Evolutionary conservation across 1,140 invertebrate genomes (phyloP), one percentile per base, ranked within the genome.

Genomic region (Cydia strobilella): DNA sequence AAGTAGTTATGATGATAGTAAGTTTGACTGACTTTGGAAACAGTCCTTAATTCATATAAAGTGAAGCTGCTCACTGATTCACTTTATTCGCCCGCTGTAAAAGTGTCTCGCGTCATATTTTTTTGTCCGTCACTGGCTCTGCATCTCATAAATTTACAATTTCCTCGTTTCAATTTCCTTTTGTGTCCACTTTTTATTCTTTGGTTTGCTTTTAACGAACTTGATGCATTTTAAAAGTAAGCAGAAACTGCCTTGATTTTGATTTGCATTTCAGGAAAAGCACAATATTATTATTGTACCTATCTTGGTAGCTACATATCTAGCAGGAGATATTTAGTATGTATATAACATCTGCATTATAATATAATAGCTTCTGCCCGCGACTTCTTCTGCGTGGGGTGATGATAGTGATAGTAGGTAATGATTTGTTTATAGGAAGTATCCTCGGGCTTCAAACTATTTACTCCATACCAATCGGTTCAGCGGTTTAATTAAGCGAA

Each of bases 131-230:
- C 31, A 69, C 65, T 31, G 65, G 65, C 65, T 69, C 65, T 69
- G 65, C 65, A 69, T 69, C 65, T 69, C 65, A 69, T 69, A 69
- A 69, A 69, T 69, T 73, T 54, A 73, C 39, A 73, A 73, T 73
- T 73, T 73, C 72, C 72, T 73, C 72, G 45, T 42, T 73, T 13
- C 42, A 73, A 42, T 73, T 73, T 73, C 39, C 72, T 51, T 72
- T 48, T 73, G 39, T 54, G 35, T 48, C 20, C 35, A 48, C 42
- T 73, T 73, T 48, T 48, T 39, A 9, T 45, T 73, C 25, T 39
- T 51, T 54, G 15, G 10, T 69, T 42, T 69, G 15, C 25, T 69
- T 35, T 35, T 59, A 59, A 35, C 65, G 23, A 65, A 35, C 63
- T 65, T 65, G 63, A 59, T 59, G 54, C 54, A 59, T 59, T 59